Base-by-base conservation (phyloP, 2,113 vertebrate genomes). In the Asarcornis scutulata region DNA sequence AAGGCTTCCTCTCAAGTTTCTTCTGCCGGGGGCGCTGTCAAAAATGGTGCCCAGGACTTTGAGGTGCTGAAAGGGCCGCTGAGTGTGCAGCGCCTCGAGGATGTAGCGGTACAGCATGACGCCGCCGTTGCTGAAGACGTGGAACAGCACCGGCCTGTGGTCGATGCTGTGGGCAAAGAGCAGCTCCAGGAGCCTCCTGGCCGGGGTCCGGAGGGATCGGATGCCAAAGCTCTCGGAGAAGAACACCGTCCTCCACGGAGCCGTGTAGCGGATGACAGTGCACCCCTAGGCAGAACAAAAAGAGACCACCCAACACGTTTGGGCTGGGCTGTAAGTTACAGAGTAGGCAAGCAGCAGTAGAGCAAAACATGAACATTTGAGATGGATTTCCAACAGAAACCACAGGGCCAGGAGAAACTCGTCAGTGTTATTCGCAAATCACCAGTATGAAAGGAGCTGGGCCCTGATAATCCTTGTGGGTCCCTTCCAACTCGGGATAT, bases 101-200 rank as follows among this genome's bases (percentile, higher is more conserved):
- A 99, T 89, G n/a, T 99, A 99, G 15, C 99, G 98, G 97, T 99
- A 99, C 17, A 99, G 97, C 99, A 99, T 99, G 98, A 97, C 98
- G 23, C 99, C 99, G 0, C 98, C 99, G 0, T 99, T 99, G 96
- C 99, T 99, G 97, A 99, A 99, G 13, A 99, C 96, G 1, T 99
- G 99, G 88, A 99, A 99, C 86, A 99, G 97, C 78, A 99, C 66
- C 0, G 99, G 99, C 68, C 98, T 99, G 96, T 98, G 98, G 83
- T 99, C 99, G 80, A 99, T 90, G 26, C 99, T 98, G 13, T 99
- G 98, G 88, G 99, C 98, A 91, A 98, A 99, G 62, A 99, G 98
- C 60, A 99, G 97, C 95, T 99, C 98, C 68, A 99, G 98, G 67
- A 99, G 97, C 71, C 87, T 98, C 66, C 97, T 98, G 63, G 99